Conservation (phyloP, 1,140 invertebrate genomes). For the Zelostemma sp. region DNA sequence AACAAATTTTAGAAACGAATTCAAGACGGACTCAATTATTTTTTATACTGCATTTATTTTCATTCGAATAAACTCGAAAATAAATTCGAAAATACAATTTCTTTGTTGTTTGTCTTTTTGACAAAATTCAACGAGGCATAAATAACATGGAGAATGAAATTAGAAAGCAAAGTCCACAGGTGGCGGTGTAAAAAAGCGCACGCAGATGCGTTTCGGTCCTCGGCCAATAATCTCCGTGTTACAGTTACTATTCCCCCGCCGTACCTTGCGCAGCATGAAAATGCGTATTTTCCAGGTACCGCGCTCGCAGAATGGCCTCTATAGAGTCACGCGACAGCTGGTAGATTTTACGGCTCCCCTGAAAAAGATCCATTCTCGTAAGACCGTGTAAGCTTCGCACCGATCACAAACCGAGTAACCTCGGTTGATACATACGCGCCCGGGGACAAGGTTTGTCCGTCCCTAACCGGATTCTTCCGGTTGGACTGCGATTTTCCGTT, state of each 20-base stretch:
- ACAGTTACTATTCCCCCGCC: slow-evolving; percentile 9
- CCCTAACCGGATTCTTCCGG: slow-evolving; percentile 60
- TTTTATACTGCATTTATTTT: too few relatives aligned
- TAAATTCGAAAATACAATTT: too few relatives aligned
- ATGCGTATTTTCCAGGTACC: slow-evolving; percentile 58
- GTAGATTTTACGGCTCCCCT: slow-evolving; percentile 42
- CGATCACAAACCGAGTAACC: slow-evolving; percentile 27
- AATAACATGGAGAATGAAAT: too few relatives aligned
- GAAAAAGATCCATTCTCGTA: slow-evolving; percentile 54
- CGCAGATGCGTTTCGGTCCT: slow-evolving; percentile 31
- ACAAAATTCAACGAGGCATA: too few relatives aligned
- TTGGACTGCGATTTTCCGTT: slow-evolving; percentile 48
- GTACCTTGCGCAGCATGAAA: slow-evolving; percentile 50
- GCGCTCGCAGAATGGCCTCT: slow-evolving; percentile 48
- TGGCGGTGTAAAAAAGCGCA: slow-evolving; percentile 5
- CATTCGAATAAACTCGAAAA: too few relatives aligned
- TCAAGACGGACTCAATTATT: too few relatives aligned
- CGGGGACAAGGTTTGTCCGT: slow-evolving; percentile 29
- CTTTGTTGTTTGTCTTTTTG: too few relatives aligned
- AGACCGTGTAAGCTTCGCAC: slow-evolving; percentile 51
- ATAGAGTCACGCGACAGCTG: slow-evolving; percentile 50
- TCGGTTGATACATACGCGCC: slow-evolving; percentile 39
- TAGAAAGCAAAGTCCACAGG: not conserved
- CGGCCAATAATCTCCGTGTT: slow-evolving; percentile 17
- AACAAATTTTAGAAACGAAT: too few relatives aligned